Evolutionary conservation across 2,888 invertebrate species (phyloP).

Genomic region (Resseliella maxima): DNA sequence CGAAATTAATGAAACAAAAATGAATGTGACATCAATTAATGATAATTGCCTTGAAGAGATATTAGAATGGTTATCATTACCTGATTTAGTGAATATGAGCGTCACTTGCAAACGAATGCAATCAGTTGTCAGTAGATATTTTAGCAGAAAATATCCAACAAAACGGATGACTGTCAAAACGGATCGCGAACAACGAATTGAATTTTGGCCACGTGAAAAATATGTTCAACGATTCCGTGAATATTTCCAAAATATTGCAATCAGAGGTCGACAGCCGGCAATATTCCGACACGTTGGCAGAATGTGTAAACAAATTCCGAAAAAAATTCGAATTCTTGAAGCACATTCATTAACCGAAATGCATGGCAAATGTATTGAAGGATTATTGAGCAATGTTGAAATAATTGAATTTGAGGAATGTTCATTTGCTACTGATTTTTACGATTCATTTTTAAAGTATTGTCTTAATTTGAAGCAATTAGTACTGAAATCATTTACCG

Average conservation of each 20-base stretch:
- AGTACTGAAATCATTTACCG: neutral
- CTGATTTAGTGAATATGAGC: neutral
- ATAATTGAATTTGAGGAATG: constrained; percentile 22
- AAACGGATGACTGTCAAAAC: neutral
- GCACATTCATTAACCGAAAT: neutral
- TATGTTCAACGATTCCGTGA: constrained; percentile 55
- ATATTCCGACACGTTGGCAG: neutral
- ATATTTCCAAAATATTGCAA: constrained; percentile 46
- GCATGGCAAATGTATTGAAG: neutral
- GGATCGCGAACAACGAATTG: neutral
- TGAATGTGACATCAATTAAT: neutral
- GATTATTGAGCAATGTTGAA: neutral
- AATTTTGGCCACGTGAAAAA: neutral
- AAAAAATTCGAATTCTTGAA: neutral
- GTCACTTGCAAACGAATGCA: neutral
- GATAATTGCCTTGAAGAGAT: constrained; percentile 17
- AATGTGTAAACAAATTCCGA: neutral
- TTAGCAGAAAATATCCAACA: neutral
- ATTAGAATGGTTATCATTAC: neutral
- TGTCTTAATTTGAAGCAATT: neutral
- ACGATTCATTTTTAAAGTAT: neutral
- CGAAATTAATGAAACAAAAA: neutral
- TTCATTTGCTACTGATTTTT: neutral
- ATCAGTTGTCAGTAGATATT: neutral
- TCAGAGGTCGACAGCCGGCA: neutral